phyloP scores from a whole-genome alignment of 2,888 invertebrate genomes.

The Thysanoteuthis rhombus region DNA sequence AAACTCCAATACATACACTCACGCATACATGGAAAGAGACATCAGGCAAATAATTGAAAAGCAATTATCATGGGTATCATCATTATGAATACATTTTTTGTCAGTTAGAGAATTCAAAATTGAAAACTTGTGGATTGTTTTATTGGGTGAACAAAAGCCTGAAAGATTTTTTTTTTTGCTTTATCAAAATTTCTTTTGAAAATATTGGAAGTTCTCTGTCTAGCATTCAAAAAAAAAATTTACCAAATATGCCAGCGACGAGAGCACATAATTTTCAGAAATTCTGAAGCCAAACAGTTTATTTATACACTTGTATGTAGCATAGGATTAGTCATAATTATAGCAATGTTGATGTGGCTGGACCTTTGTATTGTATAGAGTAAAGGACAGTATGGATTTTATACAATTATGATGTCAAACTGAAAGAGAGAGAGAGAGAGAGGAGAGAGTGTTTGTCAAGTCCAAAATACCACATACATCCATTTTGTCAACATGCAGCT shows the following conservation, averaged over 20 bases:
- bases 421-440: background rate
- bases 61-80: background rate
- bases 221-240: background rate
- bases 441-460: background rate
- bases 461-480: background rate
- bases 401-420: too few species aligned
- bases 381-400: background rate
- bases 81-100: background rate
- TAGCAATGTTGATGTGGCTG: background rate
- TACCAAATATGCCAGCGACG: background rate
- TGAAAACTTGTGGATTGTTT: background rate
- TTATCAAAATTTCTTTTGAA: background rate
- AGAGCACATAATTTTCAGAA: background rate
- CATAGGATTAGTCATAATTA: background rate
- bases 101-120: background rate
- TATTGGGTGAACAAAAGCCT: background rate
- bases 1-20: too few species aligned
- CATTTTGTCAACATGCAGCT: background rate
- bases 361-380: background rate
- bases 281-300: background rate
- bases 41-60: too few species aligned
- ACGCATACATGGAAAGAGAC: too few species aligned
- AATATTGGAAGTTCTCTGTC: background rate
- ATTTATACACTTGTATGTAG: background rate
- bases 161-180: background rate